phyloP scores from a whole-genome alignment of 2,113 vertebrate species.

The Dasyprocta punctata region DNA sequence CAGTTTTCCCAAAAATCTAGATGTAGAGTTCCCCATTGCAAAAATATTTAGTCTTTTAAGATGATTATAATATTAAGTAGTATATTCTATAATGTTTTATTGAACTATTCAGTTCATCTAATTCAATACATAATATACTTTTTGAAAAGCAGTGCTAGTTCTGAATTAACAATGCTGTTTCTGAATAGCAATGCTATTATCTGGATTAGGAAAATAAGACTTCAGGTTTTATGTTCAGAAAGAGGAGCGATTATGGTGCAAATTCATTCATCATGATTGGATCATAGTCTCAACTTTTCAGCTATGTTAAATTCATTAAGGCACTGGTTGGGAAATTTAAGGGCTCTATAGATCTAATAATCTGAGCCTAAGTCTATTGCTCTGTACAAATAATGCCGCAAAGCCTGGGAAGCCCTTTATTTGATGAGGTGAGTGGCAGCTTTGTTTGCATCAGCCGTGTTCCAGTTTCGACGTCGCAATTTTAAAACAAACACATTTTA shows the following conservation, averaged over 20 bases:
- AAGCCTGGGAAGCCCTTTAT: slow-evolving; percentile 38
- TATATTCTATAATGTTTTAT: neutral
- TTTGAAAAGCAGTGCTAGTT: neutral
- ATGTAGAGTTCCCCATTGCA: neutral
- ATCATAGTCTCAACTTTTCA: neutral
- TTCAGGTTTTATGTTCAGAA: neutral
- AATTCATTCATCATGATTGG: neutral
- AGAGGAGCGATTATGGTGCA: neutral
- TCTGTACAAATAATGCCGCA: slow-evolving; percentile 43
- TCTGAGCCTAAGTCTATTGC: neutral
- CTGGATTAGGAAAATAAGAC: neutral
- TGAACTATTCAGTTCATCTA: neutral
- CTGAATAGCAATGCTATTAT: neutral
- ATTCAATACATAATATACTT: neutral
- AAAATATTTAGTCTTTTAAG: slow-evolving; percentile 13
- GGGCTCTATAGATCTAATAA: slow-evolving; percentile 1
- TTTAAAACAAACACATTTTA: slow-evolving; percentile 66
- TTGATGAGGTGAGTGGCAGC: slow-evolving; percentile 35
- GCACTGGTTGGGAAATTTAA: neutral
- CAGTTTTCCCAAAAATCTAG: slow-evolving; percentile 1
- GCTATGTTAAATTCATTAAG: slow-evolving; percentile 2
- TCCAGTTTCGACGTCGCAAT: slow-evolving; percentile 28
- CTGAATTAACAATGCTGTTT: neutral
- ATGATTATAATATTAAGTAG: neutral
- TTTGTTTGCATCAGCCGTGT: neutral